phyloP scores from a whole-genome alignment of 2,113 vertebrate genomes.

The Sceloporus tristichus region DNA sequence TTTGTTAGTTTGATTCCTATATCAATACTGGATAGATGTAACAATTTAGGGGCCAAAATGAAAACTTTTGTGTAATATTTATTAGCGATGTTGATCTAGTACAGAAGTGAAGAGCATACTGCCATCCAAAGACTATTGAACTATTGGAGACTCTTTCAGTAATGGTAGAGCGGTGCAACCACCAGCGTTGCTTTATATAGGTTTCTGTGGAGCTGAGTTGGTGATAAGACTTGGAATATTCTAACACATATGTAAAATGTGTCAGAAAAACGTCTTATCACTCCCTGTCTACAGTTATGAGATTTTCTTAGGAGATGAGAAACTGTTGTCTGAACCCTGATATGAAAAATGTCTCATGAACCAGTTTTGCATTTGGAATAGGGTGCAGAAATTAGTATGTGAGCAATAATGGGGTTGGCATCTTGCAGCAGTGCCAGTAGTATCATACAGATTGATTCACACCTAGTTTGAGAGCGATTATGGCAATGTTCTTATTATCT shows the following conservation, averaged over 20 bases:
- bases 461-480: not conserved
- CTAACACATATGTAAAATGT: not conserved
- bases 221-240: not conserved
- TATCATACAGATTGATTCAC: conserved; percentile 46
- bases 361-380: not conserved
- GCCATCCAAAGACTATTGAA: not conserved
- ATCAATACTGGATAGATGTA: not conserved
- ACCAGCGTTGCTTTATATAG: not conserved
- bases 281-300: not conserved
- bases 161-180: too few relatives aligned
- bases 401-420: not conserved
- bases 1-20: not conserved
- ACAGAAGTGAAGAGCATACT: too few relatives aligned
- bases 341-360: not conserved
- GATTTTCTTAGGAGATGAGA: not conserved
- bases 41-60: too few relatives aligned
- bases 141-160: not conserved
- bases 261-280: not conserved
- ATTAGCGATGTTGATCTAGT: not conserved
- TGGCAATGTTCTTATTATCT: conserved; percentile 29
- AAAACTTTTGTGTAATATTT: not conserved
- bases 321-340: not conserved
- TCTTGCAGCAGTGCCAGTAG: conserved; percentile 31
- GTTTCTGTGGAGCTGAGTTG: not conserved
- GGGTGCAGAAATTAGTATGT: not conserved